Percentiles rank a stretch among this genome's conserved stretches.
Evolutionary conservation across 2,888 invertebrate genomes (phyloP).

Genomic region (Apodemia mormo): DNA sequence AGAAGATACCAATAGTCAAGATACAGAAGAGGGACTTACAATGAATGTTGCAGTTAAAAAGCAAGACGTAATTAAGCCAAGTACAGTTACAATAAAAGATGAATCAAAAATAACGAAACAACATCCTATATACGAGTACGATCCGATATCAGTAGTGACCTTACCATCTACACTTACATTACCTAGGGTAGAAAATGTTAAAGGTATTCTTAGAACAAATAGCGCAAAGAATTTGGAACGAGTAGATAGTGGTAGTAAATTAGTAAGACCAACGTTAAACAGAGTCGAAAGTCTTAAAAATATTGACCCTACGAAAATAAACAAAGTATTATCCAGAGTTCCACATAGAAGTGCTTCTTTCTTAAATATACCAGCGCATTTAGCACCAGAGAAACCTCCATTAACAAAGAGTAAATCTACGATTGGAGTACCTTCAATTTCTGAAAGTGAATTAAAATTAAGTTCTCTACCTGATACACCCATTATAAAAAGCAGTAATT

Average conservation of each 20-base stretch:
- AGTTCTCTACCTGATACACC: slow-evolving; percentile 74
- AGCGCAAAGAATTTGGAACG: slow-evolving; percentile 65
- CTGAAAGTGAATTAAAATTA: slow-evolving; percentile 57
- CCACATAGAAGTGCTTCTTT: slow-evolving; percentile 77
- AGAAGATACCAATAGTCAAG: slow-evolving; percentile 58
- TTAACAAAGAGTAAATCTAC: slow-evolving; percentile 69
- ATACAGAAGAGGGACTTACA: slow-evolving; percentile 68
- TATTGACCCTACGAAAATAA: slow-evolving; percentile 67
- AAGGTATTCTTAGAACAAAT: slow-evolving; percentile 69
- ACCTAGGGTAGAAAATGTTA: slow-evolving; percentile 70
- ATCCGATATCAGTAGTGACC: slow-evolving; percentile 58
- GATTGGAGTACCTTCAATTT: slow-evolving; percentile 59
- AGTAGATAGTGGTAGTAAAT: slow-evolving; percentile 56
- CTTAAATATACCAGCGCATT: slow-evolving; percentile 70
- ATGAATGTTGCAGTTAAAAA: slow-evolving; percentile 70
- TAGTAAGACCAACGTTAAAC: slow-evolving; percentile 53
- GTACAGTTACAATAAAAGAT: slow-evolving; percentile 70
- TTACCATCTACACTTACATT: slow-evolving; percentile 61
- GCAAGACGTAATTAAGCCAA: slow-evolving; percentile 71
- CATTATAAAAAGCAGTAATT: slow-evolving; percentile 70
- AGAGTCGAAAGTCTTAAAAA: slow-evolving; percentile 73
- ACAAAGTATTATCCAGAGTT: slow-evolving; percentile 66
- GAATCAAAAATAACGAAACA: slow-evolving; percentile 71
- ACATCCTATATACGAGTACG: slow-evolving; percentile 65
- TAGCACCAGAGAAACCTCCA: slow-evolving; percentile 66